phyloP scores from a whole-genome alignment of 2,888 invertebrate genomes.

The Athripsodes cinereus region DNA sequence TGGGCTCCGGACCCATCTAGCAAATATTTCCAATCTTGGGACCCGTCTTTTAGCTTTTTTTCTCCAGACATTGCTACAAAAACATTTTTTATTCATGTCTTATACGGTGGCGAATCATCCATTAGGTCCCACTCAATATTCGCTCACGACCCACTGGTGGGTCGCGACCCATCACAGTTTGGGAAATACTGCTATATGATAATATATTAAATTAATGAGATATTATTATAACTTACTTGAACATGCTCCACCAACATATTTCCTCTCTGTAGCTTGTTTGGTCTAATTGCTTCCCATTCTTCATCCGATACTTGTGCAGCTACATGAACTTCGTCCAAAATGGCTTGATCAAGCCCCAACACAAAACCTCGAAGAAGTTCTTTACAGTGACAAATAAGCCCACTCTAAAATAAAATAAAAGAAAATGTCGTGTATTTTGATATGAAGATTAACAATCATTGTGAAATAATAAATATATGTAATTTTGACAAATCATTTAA shows the following conservation, averaged over 20 bases:
- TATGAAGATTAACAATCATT: not conserved
- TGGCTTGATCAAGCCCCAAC: slow-evolving; percentile 61
- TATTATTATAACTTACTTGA: slow-evolving; percentile 45
- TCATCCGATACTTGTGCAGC: slow-evolving; percentile 74
- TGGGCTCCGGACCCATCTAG: too few species aligned
- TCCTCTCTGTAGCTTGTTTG: slow-evolving; percentile 61
- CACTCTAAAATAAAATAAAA: slow-evolving; percentile 46
- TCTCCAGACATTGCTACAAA: too few species aligned
- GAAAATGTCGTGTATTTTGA: too few species aligned
- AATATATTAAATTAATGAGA: too few species aligned
- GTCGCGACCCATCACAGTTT: too few species aligned
- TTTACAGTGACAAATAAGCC: slow-evolving; percentile 61
- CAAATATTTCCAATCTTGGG: too few species aligned
- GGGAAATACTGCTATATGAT: too few species aligned
- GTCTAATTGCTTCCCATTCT: slow-evolving; percentile 77
- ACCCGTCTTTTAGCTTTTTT: too few species aligned
- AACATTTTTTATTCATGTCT: too few species aligned
- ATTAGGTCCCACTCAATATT: too few species aligned
- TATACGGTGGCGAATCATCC: too few species aligned
- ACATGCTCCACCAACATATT: slow-evolving; percentile 58
- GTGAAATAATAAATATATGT: not conserved
- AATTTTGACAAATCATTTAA: slow-evolving; percentile 18
- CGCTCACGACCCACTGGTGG: too few species aligned
- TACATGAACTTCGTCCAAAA: slow-evolving; percentile 64
- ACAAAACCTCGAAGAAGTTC: slow-evolving; percentile 63